Conservation (phyloP, 1,140 invertebrate species). For the Camponotus vicinus region DNA sequence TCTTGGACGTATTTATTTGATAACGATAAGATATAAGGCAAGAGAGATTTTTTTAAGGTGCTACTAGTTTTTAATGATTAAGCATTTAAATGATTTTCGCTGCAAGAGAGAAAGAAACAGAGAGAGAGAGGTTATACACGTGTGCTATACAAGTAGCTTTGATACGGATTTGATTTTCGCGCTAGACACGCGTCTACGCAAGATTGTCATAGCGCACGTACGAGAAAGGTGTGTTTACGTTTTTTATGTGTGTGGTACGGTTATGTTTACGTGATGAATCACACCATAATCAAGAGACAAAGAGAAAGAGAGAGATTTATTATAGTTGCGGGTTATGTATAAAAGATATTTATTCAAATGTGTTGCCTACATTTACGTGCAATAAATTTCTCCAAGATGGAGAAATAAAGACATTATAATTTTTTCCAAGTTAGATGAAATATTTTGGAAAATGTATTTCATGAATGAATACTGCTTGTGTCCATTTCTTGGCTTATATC, state of each 20-base stretch:
- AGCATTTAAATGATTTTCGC: too few relatives aligned
- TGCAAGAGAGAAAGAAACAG: too few relatives aligned
- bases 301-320: too few relatives aligned
- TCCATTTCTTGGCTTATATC: not conserved
- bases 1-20: not conserved
- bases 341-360: not conserved
- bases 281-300: too few relatives aligned
- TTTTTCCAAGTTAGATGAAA: not conserved
- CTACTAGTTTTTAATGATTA: too few relatives aligned
- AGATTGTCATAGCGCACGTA: not conserved
- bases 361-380: not conserved
- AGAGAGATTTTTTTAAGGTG: too few relatives aligned
- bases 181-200: conserved; percentile 19
- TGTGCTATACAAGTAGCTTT: not conserved
- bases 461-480: not conserved
- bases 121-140: not conserved
- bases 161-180: not conserved
- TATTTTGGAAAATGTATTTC: not conserved
- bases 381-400: not conserved
- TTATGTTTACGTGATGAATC: too few relatives aligned
- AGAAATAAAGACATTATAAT: not conserved
- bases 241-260: too few relatives aligned
- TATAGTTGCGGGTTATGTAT: too few relatives aligned
- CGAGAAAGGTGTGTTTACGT: not conserved
- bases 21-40: not conserved